Evolutionary conservation across 2,888 invertebrate genomes (phyloP), one percentile per base, ranked within the genome.

Genomic region (Lasioglossum morio): DNA sequence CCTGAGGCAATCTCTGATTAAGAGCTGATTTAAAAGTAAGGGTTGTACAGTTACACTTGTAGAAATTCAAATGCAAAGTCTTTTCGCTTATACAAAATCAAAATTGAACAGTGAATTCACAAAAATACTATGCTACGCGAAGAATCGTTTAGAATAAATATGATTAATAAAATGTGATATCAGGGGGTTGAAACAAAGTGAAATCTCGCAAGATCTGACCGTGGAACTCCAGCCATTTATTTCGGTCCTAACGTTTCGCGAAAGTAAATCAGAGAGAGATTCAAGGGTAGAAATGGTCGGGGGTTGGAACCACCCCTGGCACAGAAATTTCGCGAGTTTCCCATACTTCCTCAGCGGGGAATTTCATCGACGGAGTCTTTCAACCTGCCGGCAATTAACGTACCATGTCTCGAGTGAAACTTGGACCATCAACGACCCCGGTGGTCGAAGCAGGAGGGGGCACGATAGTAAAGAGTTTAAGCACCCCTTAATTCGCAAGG

Each of bases 401-500:
- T 37, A 63, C 75, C 75, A 57, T 84, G 85, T 85, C 79, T 84
- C 79, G 72, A 63, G 60, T 70, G 75, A 79, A 79, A 85, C 34
- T 76, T 84, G 7, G 23, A 63, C 37, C 40, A 72, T 74, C 53
- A 53, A 48, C 74, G 69, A 70, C 46, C 7, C 48, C 53, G 70
- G 40, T 53, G 48, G 37, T 23, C 27, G 37, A 48, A 5, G 27
- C 34, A 5, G 48, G 5, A n/a, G 53, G 2, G 43, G 27, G n/a
- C 16, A 2, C 14, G 46, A 66, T 30, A 43, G 57, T 46, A 37
- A 70, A 66, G 86, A 87, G 78, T 86, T 82, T 76, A 85, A 85
- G 60, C 76, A 46, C 7, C 77, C 82, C 70, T 82, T 86, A 82
- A 87, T 86, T 87, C 86, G 82, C 86, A 72, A 34, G 43, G 27